Base-by-base conservation (phyloP, 2,797 vertebrate species). In the Chelon auratus region DNA sequence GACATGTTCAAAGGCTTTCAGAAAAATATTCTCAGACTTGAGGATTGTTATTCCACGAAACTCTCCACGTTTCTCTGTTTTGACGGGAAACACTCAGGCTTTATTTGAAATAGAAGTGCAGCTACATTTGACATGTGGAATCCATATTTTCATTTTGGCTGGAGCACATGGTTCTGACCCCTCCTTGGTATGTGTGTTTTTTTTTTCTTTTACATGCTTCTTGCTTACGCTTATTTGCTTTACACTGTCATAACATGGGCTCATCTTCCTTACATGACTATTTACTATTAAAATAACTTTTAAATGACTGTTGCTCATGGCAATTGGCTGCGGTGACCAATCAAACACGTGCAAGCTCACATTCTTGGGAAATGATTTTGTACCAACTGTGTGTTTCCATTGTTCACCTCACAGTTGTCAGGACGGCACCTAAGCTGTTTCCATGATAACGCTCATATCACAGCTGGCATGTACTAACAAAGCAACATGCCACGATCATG, bases 1-100 rank as follows among this genome's bases (percentile, higher is more conserved):
- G 60, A 78, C 57, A 63, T 20, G 72, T 80, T 72, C 68, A 76
- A 56, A 45, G 55, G 55, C 79, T 71, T 20, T 26, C 17, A 14
- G 52, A 62, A 69, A 60, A 68, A 72, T 52, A 68, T 78, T 84
- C 67, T 77, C 45, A 59, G 68, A 58, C 65, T 68, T 63, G 12
- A 55, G 26, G 15, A 54, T 18, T 64, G 14, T 55, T 68, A 54
- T 65, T 61, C 18, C 37, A 37, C 63, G 7, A 84, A 76, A 43
- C 33, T 26, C 43, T 76, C 55, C 30, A 10, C 22, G 4, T 77
- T 79, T 54, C 51, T 48, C 26, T 64, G 18, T 77, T 66, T 65
- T 60, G 62, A 82, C 73, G 73, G 62, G 54, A 78, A 75, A 72
- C 66, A 68, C 48, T 79, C 53, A 9, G 47, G 62, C 75, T 75